These are phyloP conservation scores for Lynx canadensis DNA, from an alignment of 2,113 vertebrate genomes.

Conservation along the genomic window DNA sequence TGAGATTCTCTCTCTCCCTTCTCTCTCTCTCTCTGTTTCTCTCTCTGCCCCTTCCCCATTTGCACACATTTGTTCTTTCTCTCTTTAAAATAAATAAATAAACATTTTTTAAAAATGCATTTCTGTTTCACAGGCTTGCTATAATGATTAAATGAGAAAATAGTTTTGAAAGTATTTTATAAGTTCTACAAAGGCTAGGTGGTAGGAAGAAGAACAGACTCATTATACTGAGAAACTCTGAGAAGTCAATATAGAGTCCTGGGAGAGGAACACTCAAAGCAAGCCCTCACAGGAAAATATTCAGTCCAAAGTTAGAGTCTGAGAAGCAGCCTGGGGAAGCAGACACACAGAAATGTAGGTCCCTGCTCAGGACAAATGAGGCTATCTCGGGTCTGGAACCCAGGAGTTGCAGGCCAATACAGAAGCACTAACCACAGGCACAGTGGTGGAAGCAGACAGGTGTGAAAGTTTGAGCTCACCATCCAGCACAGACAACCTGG, in stretches of 20 bases:
- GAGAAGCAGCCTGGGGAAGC: background rate
- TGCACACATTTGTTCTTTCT: too few species aligned
- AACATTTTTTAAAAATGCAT: background rate
- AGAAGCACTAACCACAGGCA: background rate
- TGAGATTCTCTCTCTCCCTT: too few species aligned
- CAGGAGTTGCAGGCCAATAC: background rate
- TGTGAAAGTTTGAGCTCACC: background rate
- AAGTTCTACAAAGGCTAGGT: background rate
- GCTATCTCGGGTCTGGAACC: background rate
- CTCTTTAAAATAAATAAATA: too few species aligned
- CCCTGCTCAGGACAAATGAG: background rate
- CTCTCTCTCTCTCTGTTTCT: too few species aligned
- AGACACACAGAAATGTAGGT: background rate
- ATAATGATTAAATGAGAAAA: conserved; percentile 28
- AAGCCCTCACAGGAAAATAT: background rate
- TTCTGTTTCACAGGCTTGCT: conserved; percentile 4
- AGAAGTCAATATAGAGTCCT: background rate
- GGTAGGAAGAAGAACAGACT: background rate
- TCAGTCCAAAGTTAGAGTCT: background rate
- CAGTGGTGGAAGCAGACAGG: background rate
- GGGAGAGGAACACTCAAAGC: background rate
- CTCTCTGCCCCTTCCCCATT: too few species aligned
- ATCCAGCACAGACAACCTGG: background rate
- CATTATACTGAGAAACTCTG: background rate
- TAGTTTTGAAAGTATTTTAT: conserved; percentile 37